Base-by-base conservation (phyloP, 92 coral and sea anemone genomes). In the Bergia sp. region DNA sequence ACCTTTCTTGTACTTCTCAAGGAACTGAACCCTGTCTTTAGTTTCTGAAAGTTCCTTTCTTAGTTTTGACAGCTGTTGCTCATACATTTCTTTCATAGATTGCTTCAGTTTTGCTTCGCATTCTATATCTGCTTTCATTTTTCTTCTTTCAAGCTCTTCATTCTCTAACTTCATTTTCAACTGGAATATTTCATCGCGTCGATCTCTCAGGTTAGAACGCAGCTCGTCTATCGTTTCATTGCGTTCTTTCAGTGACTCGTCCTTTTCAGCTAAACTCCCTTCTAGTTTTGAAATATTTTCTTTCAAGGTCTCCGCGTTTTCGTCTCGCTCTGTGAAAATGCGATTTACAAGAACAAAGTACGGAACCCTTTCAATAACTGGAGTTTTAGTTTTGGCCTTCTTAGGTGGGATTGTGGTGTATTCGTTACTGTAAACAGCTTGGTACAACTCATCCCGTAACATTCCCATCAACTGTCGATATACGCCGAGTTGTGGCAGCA, bases 361-460 rank as follows among this genome's bases (percentile, higher is more conserved):
- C 20, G 99, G 98, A 7, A 95, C 86, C 29, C 99, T 91, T 45
- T 95, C 95, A 42, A 97, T 91, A 49, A 93, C 89, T 10, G 99
- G 89, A 37, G 93, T 91, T 82, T 89, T 95, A 79, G 73, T 90
- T 76, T 53, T 73, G 40, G 92, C 92, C 37, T 88, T 91, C 71
- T 91, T 92, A 13, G 98, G 96, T 3, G 94, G 93, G 37, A 89
- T 67, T 9, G 96, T 92, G 20, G 99, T 97, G 79, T 97, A 97
- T 47, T 97, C 97, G 73, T 90, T 88, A 72, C 99, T 97, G 72
- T 92, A 95, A n/a, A 97, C 97, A 13, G 98, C 97, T 11, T 94
- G 93, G 94, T 97, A 97, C 5, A 95, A 85, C 72, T 97, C 96
- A 53, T 94, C 98, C 57, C 99, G 95, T 4, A 97, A 91, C 95